Conservation (phyloP, 2,113 vertebrate genomes). For the Notothenia rossii region DNA sequence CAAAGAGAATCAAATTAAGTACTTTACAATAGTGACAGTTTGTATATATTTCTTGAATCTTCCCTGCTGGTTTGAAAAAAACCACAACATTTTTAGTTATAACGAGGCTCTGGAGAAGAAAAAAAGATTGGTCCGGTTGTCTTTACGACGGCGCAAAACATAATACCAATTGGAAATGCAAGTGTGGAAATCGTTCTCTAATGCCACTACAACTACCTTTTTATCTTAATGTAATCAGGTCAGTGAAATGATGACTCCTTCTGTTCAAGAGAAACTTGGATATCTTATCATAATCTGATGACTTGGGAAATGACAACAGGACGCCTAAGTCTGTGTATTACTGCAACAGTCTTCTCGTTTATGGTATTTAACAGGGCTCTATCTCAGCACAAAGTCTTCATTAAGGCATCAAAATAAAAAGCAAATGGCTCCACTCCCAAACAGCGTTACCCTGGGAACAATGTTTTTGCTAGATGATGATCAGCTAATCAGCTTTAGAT, state of each 20-base stretch:
- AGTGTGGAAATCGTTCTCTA: too few species aligned
- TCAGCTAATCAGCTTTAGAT: slow-evolving; percentile 64
- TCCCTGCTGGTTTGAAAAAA: too few species aligned
- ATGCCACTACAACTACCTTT: too few species aligned
- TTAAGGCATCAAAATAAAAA: slow-evolving; percentile 74
- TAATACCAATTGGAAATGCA: too few species aligned
- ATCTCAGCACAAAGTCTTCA: slow-evolving; percentile 68
- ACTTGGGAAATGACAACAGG: neutral
- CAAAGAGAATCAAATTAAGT: too few species aligned
- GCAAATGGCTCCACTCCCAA: slow-evolving; percentile 41
- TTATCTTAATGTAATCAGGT: neutral
- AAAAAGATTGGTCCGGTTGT: too few species aligned
- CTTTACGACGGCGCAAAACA: too few species aligned
- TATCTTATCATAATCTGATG: slow-evolving; percentile 4
- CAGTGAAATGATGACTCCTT: neutral
- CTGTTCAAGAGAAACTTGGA: neutral
- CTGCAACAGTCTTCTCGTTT: slow-evolving; percentile 17
- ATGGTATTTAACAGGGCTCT: slow-evolving; percentile 38
- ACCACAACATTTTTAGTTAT: too few species aligned
- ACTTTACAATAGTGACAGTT: too few species aligned
- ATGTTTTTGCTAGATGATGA: slow-evolving; percentile 67
- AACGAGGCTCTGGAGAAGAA: too few species aligned
- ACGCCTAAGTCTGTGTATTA: neutral
- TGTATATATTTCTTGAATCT: too few species aligned
- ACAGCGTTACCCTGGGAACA: slow-evolving; percentile 49